These are phyloP conservation scores for Laothoe populi DNA, from an alignment of 2,888 invertebrate species.

Conservation along the genomic window DNA sequence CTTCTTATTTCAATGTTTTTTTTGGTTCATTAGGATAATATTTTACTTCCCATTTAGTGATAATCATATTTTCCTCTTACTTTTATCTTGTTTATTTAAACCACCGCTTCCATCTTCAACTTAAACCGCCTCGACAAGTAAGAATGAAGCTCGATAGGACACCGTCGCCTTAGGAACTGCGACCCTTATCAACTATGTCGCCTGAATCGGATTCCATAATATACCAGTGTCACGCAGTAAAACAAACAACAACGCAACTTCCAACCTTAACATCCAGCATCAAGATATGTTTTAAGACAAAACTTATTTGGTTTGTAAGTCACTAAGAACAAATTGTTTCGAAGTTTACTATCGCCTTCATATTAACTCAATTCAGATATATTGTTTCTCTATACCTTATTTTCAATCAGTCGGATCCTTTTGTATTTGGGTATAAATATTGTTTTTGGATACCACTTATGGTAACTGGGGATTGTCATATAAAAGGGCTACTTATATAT, in stretches of 20 bases:
- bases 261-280: slow-evolving; percentile 33
- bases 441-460: slow-evolving; percentile 22
- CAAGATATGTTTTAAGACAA: slow-evolving; percentile 38
- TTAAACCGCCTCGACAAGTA: slow-evolving; percentile 53
- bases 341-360: slow-evolving; percentile 68
- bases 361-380: slow-evolving; percentile 69
- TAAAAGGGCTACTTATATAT: background rate
- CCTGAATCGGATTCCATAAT: slow-evolving; percentile 67
- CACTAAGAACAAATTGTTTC: slow-evolving; percentile 43
- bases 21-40: no score
- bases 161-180: slow-evolving; percentile 70
- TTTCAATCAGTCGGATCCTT: slow-evolving; percentile 60
- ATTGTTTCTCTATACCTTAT: slow-evolving; percentile 70
- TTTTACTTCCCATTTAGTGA: background rate
- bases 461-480: background rate
- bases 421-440: slow-evolving; percentile 21
- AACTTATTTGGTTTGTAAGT: slow-evolving; percentile 29
- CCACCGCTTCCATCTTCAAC: slow-evolving; percentile 41
- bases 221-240: slow-evolving; percentile 62
- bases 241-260: slow-evolving; percentile 37
- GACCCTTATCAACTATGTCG: slow-evolving; percentile 79
- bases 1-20: no score
- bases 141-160: slow-evolving; percentile 68
- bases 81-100: background rate
- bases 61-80: background rate